Base-by-base conservation (phyloP, 2,113 vertebrate species). In the Mus spicilegus region DNA sequence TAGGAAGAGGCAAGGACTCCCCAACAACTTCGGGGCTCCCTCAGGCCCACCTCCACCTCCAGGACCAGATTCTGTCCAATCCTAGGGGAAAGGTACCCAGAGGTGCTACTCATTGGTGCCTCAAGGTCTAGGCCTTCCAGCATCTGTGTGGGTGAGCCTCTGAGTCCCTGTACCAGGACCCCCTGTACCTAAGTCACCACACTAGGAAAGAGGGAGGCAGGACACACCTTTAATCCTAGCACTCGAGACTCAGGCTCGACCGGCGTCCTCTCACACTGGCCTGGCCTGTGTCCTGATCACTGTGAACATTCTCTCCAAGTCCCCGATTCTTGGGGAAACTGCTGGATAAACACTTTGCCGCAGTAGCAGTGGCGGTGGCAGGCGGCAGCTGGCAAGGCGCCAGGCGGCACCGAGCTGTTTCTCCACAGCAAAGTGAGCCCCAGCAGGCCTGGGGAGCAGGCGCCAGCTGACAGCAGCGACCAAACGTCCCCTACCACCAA, bases 371-470 rank as follows among this genome's bases (percentile, higher is more conserved):
- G 39, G 94, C 84, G 89, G 98, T 39, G 91, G 93, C 94, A 82
- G 96, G 87, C 77, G 7, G 88, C 26, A 10, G 93, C 98, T 98
- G 99, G 98, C 97, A 93, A 97, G 98, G 97, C 75, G 98, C 98
- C 99, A 99, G 99, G 99, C 98, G 97, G 98, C 97, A 97, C 99
- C 98, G 99, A 98, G 99, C 99, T 99, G 99, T 98, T 98, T 99
- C 99, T 99, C 98, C 99, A 99, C 99, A 99, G 99, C 98, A 98
- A 99, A 99, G 99, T 99, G 99, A 99, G 99, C 99, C 99, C 96
- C 99, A 99, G 99, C 99, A 98, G 99, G 99, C 98, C 98, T 91
- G 98, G 98, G 96, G 98, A 97, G 99, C 97, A 77, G 97, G 98
- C 98, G 98, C 98, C 98, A 98, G 99, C 99, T 98, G 98, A 99